Base-by-base conservation (phyloP, 2,797 vertebrate genomes). In the Coranthus polyacanthus region DNA sequence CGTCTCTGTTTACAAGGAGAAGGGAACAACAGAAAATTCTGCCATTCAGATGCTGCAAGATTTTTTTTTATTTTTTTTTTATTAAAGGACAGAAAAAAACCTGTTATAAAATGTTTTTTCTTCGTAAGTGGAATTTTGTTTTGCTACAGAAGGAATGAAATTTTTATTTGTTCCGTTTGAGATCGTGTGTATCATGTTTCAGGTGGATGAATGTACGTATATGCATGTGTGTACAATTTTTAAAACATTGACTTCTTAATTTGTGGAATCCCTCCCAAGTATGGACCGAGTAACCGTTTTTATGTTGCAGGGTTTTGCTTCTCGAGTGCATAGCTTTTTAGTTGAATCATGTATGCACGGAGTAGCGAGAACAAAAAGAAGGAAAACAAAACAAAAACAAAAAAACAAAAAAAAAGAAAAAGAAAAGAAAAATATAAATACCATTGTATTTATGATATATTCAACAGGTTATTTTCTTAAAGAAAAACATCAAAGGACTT, bases 401-500 rank as follows among this genome's bases (percentile, higher is more conserved):
- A 94, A 88, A 71, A 67, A 57, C 66, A 59, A 50, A 54, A 61
- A 56, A 59, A 66, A 67, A 45, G 63, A 46, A 45, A 54, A 62
- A 36, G 42, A 58, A 78, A 78, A 75, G 47, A 86, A 87, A 88
- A 87, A 92, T 94, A 96, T 95, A 95, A 96, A 94, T 94, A 96
- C 93, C 94, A 94, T 94, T 87, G 94, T 95, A 92, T 93, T 82
- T 88, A 90, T 94, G 94, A 96, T 95, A 95, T 94, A 94, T 94
- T 92, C 88, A 96, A 96, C 95, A 97, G 95, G 95, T 96, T 96
- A 95, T 95, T 95, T 94, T 96, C 94, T 94, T 92, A 93, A 96
- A 97, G 95, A 93, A 95, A 96, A 95, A 97, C 96, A 97, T 94
- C 95, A 93, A 97, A 95, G 94, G 96, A 96, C 95, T 95, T 94